Evolutionary conservation across 53 echinoderm and acorn worm genomes (phyloP).

Genomic region (Crossaster papposus): DNA sequence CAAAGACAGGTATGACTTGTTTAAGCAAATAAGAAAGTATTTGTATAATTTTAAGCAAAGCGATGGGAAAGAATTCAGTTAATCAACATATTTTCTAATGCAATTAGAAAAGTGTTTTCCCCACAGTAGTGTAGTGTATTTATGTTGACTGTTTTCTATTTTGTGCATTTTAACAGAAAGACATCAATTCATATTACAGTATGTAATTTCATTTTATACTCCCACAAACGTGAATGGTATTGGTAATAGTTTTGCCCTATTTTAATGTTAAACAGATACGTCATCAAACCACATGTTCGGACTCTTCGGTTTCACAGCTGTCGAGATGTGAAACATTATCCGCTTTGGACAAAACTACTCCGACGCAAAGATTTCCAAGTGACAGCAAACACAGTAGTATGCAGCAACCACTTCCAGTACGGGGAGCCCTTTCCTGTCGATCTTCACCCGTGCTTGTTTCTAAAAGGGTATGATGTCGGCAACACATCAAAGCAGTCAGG

Average conservation of each 20-base stretch:
- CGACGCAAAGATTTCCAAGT: constrained; percentile 19
- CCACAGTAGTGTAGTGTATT: too few species aligned
- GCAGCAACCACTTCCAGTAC: constrained; percentile 67
- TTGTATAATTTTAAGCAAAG: too few species aligned
- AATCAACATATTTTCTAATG: too few species aligned
- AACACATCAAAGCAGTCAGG: constrained; percentile 37
- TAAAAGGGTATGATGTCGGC: constrained; percentile 17
- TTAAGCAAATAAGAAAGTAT: neutral
- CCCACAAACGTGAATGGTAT: neutral
- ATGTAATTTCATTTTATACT: too few species aligned
- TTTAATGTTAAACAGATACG: neutral
- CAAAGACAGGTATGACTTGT: constrained; percentile 58
- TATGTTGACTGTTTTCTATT: too few species aligned
- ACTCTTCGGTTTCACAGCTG: constrained; percentile 19
- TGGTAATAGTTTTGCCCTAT: neutral
- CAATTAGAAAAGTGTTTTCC: too few species aligned
- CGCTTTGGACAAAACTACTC: constrained; percentile 16
- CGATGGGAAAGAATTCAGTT: too few species aligned
- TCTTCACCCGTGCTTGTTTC: constrained; percentile 45
- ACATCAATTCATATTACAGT: too few species aligned
- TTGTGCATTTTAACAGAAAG: too few species aligned
- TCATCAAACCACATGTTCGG: constrained; percentile 17
- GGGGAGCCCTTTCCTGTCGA: constrained; percentile 54
- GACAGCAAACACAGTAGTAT: constrained; percentile 33
- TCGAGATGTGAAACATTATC: constrained; percentile 15